Percentiles rank a stretch among this genome's conserved stretches.
Evolutionary conservation across 2,113 vertebrate genomes (phyloP).

Genomic region (Ceyx margarethae): DNA sequence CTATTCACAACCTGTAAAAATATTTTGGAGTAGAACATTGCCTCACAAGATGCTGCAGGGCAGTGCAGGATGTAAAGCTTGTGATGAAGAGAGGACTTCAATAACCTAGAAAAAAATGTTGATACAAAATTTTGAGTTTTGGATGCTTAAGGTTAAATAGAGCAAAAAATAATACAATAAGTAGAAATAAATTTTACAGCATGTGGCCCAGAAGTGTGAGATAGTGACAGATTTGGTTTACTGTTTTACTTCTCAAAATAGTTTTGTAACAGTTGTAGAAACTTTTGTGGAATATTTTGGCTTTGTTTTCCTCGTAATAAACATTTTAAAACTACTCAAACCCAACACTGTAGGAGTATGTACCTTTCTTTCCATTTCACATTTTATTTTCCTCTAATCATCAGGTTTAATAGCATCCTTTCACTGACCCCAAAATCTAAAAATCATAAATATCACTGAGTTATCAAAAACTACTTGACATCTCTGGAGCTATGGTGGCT

Average conservation of each 20-base stretch:
- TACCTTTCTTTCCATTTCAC: constrained; percentile 48
- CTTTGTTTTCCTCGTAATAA: neutral
- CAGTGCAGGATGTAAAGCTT: neutral
- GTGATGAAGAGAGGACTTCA: neutral
- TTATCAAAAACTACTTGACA: neutral
- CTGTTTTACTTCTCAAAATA: neutral
- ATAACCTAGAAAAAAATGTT: neutral
- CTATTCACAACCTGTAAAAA: neutral
- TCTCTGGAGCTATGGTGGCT: neutral
- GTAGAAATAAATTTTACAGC: neutral
- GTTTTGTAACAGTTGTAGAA: neutral
- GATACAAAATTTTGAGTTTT: neutral
- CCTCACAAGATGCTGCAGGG: neutral
- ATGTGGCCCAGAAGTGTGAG: neutral
- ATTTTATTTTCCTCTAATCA: constrained; percentile 22
- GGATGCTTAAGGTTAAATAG: neutral
- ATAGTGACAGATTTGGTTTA: neutral
- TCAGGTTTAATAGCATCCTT: neutral
- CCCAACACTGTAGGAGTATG: neutral
- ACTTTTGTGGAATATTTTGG: constrained; percentile 1
- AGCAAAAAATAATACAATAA: neutral
- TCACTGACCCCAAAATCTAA: constrained; percentile 4
- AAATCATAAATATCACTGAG: constrained; percentile 1
- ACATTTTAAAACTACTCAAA: neutral
- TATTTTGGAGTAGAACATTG: neutral